phyloP scores from a whole-genome alignment of 2,888 invertebrate species.

The Melolontha melolontha region DNA sequence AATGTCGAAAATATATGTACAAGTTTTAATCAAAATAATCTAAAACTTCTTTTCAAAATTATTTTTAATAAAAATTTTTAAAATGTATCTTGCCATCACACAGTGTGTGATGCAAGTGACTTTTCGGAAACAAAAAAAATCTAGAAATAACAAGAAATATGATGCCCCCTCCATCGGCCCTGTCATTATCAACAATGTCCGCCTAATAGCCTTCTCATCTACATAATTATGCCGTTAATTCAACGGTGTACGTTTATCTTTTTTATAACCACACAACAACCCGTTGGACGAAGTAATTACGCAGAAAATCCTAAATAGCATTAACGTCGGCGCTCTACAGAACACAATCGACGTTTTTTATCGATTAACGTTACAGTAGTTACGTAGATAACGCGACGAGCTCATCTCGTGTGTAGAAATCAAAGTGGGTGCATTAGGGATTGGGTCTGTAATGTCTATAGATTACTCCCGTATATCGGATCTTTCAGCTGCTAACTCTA shows the following conservation, averaged over 20 bases:
- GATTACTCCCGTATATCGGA: constrained; percentile 55
- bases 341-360: constrained; percentile 43
- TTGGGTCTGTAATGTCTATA: constrained; percentile 55
- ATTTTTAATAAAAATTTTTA: too few species aligned
- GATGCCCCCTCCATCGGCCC: constrained; percentile 7
- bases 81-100: too few species aligned
- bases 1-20: too few species aligned
- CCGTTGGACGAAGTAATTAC: constrained; percentile 39
- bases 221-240: constrained; percentile 44
- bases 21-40: too few species aligned
- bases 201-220: constrained; percentile 36
- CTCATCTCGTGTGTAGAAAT: constrained; percentile 54
- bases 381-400: constrained; percentile 43
- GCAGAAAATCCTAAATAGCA: constrained; percentile 47
- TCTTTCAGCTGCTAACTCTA: constrained; percentile 39
- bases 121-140: not conserved
- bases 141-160: constrained; percentile 9
- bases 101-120: too few species aligned
- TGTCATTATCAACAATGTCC: constrained; percentile 32
- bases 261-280: constrained; percentile 29
- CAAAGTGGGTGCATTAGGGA: constrained; percentile 56
- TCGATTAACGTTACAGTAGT: constrained; percentile 44
- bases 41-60: too few species aligned
- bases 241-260: constrained; percentile 43
- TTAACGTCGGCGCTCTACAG: constrained; percentile 43